phyloP scores from a whole-genome alignment of 2,888 invertebrate species.

The Drosophila vallismaia region DNA sequence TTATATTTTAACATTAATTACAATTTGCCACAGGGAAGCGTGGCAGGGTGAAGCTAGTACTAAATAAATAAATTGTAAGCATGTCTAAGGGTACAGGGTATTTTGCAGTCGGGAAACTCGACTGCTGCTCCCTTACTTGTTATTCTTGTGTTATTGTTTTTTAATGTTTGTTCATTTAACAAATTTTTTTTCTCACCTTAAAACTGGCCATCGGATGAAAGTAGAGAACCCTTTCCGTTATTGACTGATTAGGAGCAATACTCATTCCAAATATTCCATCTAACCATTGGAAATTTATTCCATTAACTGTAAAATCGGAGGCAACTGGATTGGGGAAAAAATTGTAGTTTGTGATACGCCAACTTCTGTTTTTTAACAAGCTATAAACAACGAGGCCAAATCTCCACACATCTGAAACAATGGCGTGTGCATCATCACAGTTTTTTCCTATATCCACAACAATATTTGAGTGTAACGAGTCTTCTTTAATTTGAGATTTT shows the following conservation, averaged over 20 bases:
- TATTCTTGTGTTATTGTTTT: background rate
- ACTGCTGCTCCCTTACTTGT: too few relatives aligned
- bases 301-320: constrained; percentile 89
- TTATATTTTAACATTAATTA: too few relatives aligned
- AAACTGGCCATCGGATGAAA: constrained; percentile 93
- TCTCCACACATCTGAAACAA: constrained; percentile 88
- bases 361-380: constrained; percentile 79
- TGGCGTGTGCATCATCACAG: constrained; percentile 86
- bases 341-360: constrained; percentile 82
- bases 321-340: constrained; percentile 84
- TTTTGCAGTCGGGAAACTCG: too few relatives aligned
- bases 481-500: constrained; percentile 87
- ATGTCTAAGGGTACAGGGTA: too few relatives aligned
- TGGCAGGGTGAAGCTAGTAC: too few relatives aligned
- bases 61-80: too few relatives aligned
- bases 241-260: constrained; percentile 85
- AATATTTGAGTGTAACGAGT: constrained; percentile 86
- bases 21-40: too few relatives aligned
- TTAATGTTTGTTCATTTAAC: background rate
- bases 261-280: constrained; percentile 92
- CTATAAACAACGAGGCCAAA: constrained; percentile 84
- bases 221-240: constrained; percentile 87
- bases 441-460: constrained; percentile 85
- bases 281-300: constrained; percentile 91
- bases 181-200: constrained; percentile 80